phyloP scores from a whole-genome alignment of 2,888 invertebrate species.

The Mechanitis messenoides region DNA sequence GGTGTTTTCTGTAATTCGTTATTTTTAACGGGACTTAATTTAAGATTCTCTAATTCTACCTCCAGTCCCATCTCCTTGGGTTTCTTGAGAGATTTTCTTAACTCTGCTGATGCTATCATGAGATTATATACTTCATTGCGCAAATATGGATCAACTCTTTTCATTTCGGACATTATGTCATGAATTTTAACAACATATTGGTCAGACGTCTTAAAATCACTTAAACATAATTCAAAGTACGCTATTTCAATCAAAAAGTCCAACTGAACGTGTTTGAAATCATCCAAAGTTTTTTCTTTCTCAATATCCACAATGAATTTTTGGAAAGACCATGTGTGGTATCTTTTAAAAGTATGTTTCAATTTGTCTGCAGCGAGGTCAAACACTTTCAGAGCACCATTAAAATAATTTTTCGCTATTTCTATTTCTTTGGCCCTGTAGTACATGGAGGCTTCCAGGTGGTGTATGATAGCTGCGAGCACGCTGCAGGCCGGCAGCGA shows the following conservation, averaged over 20 bases:
- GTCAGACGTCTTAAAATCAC: slow-evolving; percentile 41
- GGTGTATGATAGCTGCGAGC: slow-evolving; percentile 38
- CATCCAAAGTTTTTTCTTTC: slow-evolving; percentile 27
- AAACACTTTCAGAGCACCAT: slow-evolving; percentile 43
- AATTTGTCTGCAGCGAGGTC: slow-evolving; percentile 39
- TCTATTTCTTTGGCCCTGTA: slow-evolving; percentile 48
- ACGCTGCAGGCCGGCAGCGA: slow-evolving; percentile 37
- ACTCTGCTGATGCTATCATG: slow-evolving; percentile 43
- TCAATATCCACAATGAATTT: slow-evolving; percentile 40
- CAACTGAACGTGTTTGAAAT: slow-evolving; percentile 39
- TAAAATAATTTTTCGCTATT: slow-evolving; percentile 55
- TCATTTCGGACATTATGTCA: slow-evolving; percentile 43
- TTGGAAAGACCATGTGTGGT: slow-evolving; percentile 32
- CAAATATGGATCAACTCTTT: slow-evolving; percentile 35
- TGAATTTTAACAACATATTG: slow-evolving; percentile 48
- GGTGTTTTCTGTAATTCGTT: slow-evolving; percentile 23
- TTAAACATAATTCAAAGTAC: slow-evolving; percentile 47
- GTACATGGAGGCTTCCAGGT: slow-evolving; percentile 51
- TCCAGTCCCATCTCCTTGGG: slow-evolving; percentile 35
- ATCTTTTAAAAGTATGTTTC: slow-evolving; percentile 25
- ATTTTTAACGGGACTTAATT: slow-evolving; percentile 37
- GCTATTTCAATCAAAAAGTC: slow-evolving; percentile 50
- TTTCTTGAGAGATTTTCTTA: slow-evolving; percentile 36
- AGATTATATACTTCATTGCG: slow-evolving; percentile 52
- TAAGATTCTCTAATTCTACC: slow-evolving; percentile 43